Conservation (phyloP, 2,113 vertebrate species). For the Leiothrix lutea region DNA sequence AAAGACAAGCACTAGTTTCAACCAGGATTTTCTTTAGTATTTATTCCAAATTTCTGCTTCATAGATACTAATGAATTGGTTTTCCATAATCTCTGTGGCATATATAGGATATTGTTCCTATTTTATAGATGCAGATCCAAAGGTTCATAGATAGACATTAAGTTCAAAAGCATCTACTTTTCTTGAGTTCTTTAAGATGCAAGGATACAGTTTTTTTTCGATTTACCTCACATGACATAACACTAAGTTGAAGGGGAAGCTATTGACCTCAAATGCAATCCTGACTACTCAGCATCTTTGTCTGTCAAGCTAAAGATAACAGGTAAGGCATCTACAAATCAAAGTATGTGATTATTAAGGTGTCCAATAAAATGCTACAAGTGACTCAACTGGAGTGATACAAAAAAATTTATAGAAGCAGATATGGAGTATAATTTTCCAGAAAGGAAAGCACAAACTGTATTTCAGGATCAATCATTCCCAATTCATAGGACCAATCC, state of each 20-base stretch:
- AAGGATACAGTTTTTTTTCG: background rate
- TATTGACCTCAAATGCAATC: background rate
- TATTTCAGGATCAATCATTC: background rate
- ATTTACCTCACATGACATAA: background rate
- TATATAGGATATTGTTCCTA: background rate
- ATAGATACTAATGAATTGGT: background rate
- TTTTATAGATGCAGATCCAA: background rate
- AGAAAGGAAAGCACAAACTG: background rate
- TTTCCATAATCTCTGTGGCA: background rate
- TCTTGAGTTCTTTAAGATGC: background rate
- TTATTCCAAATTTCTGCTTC: background rate
- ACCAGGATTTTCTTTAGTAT: background rate
- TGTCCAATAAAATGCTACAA: background rate
- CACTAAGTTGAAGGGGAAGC: background rate
- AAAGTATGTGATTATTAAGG: rapidly evolving
- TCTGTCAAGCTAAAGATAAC: background rate
- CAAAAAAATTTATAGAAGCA: background rate
- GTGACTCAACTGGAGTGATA: background rate
- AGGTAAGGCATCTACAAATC: background rate
- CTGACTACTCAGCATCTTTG: background rate
- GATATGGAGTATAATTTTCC: background rate
- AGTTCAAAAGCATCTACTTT: background rate
- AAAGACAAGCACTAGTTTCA: background rate
- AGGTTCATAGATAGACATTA: background rate
- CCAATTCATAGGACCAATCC: background rate